These are phyloP conservation scores for Megaustenia siamemsis DNA, from an alignment of 2,888 invertebrate species.

Conservation along the genomic window DNA sequence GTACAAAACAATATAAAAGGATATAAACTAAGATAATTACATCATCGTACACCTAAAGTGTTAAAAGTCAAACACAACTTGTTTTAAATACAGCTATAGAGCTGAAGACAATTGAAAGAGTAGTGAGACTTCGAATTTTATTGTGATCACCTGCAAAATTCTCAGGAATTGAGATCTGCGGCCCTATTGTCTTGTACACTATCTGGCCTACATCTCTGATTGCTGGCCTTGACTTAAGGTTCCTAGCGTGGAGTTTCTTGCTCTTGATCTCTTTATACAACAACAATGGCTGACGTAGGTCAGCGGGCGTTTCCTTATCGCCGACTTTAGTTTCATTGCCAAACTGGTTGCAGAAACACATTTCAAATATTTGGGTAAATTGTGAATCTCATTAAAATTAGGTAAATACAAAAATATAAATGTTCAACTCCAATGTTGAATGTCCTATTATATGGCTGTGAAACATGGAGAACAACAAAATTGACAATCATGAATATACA, in stretches of 20 bases:
- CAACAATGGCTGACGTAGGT: constrained; percentile 46
- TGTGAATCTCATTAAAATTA: too few relatives aligned
- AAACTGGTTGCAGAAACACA: constrained; percentile 7
- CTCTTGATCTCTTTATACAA: constrained; percentile 39
- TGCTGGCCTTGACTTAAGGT: constrained; percentile 8
- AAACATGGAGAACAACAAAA: not conserved
- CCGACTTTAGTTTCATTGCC: constrained; percentile 20
- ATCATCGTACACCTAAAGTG: too few relatives aligned
- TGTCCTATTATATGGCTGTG: not conserved
- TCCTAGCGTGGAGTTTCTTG: constrained; percentile 46
- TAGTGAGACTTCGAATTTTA: too few relatives aligned
- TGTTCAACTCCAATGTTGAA: not conserved
- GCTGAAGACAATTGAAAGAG: too few relatives aligned
- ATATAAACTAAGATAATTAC: too few relatives aligned
- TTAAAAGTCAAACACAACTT: too few relatives aligned
- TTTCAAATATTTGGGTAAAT: not conserved
- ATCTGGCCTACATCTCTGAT: constrained; percentile 14
- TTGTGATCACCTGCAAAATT: constrained; percentile 22
- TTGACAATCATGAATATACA: too few relatives aligned
- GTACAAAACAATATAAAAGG: too few relatives aligned
- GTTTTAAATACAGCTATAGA: too few relatives aligned
- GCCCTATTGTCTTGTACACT: constrained; percentile 31
- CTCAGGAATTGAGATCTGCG: constrained; percentile 35
- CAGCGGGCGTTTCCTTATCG: constrained; percentile 24
- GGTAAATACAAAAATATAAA: not conserved